phyloP scores from a whole-genome alignment of 2,113 vertebrate genomes.

The Balaeniceps rex region DNA sequence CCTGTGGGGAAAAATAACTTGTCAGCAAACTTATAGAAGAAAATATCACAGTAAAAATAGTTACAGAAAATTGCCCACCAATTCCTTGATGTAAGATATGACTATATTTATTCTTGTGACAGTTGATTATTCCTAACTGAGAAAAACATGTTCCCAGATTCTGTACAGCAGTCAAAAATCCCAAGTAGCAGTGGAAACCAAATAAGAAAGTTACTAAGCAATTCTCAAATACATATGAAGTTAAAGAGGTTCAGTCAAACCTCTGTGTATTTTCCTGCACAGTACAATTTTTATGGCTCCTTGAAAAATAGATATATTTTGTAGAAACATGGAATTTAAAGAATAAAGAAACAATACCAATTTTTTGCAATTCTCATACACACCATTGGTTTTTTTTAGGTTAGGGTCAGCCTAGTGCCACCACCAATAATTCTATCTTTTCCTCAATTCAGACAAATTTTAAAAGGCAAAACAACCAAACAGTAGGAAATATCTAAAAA shows the following conservation, averaged over 20 bases:
- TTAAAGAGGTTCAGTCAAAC: neutral
- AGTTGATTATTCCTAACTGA: neutral
- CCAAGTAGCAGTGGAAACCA: neutral
- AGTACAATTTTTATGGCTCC: neutral
- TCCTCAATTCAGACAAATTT: neutral
- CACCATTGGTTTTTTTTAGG: neutral
- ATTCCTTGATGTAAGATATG: conserved; percentile 7
- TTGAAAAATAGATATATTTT: neutral
- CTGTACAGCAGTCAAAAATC: neutral
- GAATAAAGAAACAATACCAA: neutral
- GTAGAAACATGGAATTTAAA: neutral
- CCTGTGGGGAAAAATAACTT: conserved; percentile 42
- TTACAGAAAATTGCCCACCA: conserved; percentile 1
- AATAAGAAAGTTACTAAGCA: neutral
- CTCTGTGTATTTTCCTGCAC: neutral
- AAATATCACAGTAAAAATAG: conserved; percentile 36
- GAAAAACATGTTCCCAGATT: neutral
- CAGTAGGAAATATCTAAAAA: neutral
- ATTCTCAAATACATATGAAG: neutral
- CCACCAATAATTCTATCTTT: neutral
- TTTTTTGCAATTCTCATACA: neutral
- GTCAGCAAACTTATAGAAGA: conserved; percentile 33
- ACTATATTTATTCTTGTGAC: neutral
- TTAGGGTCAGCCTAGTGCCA: neutral
- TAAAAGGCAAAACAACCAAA: neutral